phyloP scores from a whole-genome alignment of 2,888 invertebrate species.

The Itoplectis maculator region DNA sequence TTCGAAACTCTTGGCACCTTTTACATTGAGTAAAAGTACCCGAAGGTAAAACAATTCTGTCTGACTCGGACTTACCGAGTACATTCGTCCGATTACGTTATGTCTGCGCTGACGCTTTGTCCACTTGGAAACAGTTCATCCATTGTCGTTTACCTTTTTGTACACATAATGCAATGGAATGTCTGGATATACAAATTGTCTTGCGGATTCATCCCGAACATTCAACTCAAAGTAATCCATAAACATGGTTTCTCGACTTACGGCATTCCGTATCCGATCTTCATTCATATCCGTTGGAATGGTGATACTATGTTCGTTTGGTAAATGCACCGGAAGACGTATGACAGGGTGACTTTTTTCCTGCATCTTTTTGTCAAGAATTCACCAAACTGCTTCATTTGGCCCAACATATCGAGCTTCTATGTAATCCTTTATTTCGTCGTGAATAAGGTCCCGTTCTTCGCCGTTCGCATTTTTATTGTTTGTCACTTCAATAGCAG shows the following conservation, averaged over 20 bases:
- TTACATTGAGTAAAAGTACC: constrained; percentile 73
- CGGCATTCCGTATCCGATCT: constrained; percentile 47
- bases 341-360: too few species aligned
- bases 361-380: constrained; percentile 66
- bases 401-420: constrained; percentile 67
- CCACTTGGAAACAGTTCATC: constrained; percentile 49
- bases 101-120: constrained; percentile 58
- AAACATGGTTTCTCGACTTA: constrained; percentile 41
- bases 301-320: constrained; percentile 51
- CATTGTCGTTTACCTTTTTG: constrained; percentile 43
- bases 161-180: constrained; percentile 53
- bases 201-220: constrained; percentile 34
- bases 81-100: constrained; percentile 73
- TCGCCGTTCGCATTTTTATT: constrained; percentile 15
- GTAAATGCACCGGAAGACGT: constrained; percentile 66
- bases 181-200: constrained; percentile 50
- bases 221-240: constrained; percentile 52
- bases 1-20: constrained; percentile 75
- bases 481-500: constrained; percentile 47
- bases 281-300: constrained; percentile 43
- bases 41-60: constrained; percentile 74
- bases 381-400: constrained; percentile 69
- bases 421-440: constrained; percentile 50
- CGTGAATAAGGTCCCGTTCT: constrained; percentile 34
- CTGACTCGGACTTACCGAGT: constrained; percentile 72